Conservation (phyloP, 1,140 invertebrate species). For the Drosophila simulans region DNA sequence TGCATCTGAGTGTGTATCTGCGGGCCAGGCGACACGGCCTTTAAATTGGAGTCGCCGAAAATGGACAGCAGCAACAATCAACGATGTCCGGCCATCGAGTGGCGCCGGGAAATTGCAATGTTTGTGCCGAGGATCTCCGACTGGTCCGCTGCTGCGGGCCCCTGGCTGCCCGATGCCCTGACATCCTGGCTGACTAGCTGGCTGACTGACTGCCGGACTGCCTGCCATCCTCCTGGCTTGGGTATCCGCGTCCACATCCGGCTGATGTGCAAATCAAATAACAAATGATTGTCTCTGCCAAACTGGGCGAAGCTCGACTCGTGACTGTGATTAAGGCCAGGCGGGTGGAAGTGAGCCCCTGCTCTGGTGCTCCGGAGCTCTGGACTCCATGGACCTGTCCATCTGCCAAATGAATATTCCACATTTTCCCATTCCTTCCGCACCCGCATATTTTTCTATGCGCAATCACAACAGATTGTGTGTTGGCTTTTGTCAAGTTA, state of each 20-base stretch:
- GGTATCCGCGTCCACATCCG: slow-evolving; percentile 27
- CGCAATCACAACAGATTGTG: slow-evolving; percentile 38
- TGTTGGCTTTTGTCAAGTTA: slow-evolving; percentile 19
- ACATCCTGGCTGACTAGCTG: slow-evolving; percentile 51
- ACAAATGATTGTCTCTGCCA: slow-evolving; percentile 65
- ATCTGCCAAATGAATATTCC: slow-evolving; percentile 55
- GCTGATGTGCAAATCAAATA: slow-evolving; percentile 70
- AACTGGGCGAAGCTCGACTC: slow-evolving; percentile 40
- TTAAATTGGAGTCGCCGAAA: slow-evolving; percentile 30
- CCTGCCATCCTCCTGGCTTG: slow-evolving; percentile 12
- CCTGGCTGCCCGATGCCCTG: slow-evolving; percentile 10
- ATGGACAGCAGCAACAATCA: slow-evolving; percentile 28
- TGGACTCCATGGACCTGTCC: slow-evolving; percentile 26
- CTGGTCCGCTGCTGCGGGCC: neutral
- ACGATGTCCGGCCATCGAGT: slow-evolving; percentile 18
- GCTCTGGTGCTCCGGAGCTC: neutral
- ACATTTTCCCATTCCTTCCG: slow-evolving; percentile 8
- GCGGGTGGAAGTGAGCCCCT: slow-evolving; percentile 28
- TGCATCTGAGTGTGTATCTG: slow-evolving; percentile 19
- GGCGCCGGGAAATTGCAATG: slow-evolving; percentile 29
- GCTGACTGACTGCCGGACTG: slow-evolving; percentile 46
- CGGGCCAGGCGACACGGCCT: slow-evolving; percentile 21
- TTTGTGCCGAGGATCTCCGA: slow-evolving; percentile 14
- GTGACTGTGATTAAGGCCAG: slow-evolving; percentile 57
- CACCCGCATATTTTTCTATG: slow-evolving; percentile 13